Evolutionary conservation across 2,797 vertebrate species (phyloP), one percentile per base, ranked within the genome.

Genomic region (Acanthurus leucopareius): DNA sequence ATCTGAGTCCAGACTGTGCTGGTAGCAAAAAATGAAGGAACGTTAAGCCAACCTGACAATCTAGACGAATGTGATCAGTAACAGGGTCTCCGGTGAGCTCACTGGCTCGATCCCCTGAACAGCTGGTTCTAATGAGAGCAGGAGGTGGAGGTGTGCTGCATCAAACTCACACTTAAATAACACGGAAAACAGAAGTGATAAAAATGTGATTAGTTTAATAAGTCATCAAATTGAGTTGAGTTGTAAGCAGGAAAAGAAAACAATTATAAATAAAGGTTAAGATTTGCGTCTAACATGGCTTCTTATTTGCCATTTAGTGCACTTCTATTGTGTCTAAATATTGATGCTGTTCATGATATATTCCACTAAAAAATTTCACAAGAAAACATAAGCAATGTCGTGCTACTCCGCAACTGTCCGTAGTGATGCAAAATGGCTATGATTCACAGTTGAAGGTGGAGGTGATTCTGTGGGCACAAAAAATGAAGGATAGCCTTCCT

Each of bases 51-150:
- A 45, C 44, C 62, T 45, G 49, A 72, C 73, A 69, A 84, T 80
- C 20, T 67, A 79, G 77, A 77, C 75, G 28, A 56, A 79, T 79
- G 71, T 25, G 68, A 82, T 71, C 67, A 68, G 49, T 58, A 86
- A 49, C 7, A 1, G 35, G 53, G 66, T 48, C 54, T 72, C 35
- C 56, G 65, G 73, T 74, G 75, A 73, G 69, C 59, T 72, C 64
- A 82, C 14, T 71, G 72, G 64, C 57, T 35, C 32, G 51, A 66
- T 19, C 15, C 11, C 42, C 35, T 62, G 65, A 64, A 77, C 71
- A 85, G 54, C 57, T 77, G 76, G 58, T 68, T 80, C 44, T 52
- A 47, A 80, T 48, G 38, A 77, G 76, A 83, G 62, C 35, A 73
- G 20, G 53, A 64, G 51, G 61, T 42, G 40, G 44, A 65, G 6